These are phyloP conservation scores for Lepidocyrtinus sp. DNA, from an alignment of 2,888 invertebrate genomes.

Conservation along the genomic window DNA sequence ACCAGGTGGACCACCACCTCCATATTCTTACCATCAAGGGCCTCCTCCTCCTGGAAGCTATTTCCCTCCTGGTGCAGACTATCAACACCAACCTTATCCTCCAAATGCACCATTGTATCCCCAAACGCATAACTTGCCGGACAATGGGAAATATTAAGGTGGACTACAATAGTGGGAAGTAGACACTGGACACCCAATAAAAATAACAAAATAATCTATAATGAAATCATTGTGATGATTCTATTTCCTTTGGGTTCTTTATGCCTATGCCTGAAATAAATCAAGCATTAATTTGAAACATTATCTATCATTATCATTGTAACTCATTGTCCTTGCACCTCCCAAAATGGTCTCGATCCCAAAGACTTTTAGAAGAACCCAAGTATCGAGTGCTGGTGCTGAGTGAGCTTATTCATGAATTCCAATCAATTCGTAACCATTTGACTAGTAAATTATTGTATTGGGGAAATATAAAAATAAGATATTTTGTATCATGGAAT, in stretches of 20 bases:
- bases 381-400: conserved; percentile 53
- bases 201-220: too few relatives aligned
- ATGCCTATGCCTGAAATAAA: background rate
- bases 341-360: conserved; percentile 56
- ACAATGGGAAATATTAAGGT: conserved; percentile 35
- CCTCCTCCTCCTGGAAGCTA: conserved; percentile 23
- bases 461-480: too few relatives aligned
- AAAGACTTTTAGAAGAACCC: conserved; percentile 55
- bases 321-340: conserved; percentile 58
- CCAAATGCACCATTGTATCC: conserved; percentile 37
- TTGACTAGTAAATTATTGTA: conserved; percentile 49
- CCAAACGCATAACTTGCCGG: conserved; percentile 11
- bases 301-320: conserved; percentile 37
- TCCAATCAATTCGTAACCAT: conserved; percentile 63
- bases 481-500: too few relatives aligned
- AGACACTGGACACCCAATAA: too few relatives aligned
- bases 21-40: conserved; percentile 33
- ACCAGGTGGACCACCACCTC: conserved; percentile 32
- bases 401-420: conserved; percentile 44
- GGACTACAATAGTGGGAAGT: too few relatives aligned
- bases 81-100: conserved; percentile 18
- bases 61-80: conserved; percentile 24
- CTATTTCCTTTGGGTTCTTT: background rate
- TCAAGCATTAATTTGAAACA: background rate
- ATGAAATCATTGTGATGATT: too few relatives aligned